Base-by-base conservation (phyloP, 64 coral and sea anemone species). In the Pachyseris speciosa region DNA sequence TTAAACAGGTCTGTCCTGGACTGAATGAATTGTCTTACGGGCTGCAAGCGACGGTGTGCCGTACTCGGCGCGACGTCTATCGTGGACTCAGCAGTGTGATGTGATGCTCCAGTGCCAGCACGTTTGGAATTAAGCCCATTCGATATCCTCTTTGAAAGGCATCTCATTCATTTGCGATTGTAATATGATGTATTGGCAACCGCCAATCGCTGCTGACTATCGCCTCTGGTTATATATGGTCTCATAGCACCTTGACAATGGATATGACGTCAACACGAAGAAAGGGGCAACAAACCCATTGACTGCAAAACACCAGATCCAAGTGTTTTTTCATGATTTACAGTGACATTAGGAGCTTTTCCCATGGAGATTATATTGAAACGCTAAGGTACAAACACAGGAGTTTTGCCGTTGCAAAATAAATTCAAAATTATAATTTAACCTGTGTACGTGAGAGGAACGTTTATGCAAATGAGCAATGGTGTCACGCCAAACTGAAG, bases 111-210 rank as follows among this genome's bases (percentile, higher is more conserved):
- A 61, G 30, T 81, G 77, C 17, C 19, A 63, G 77, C 77, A 81
- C 77, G 34, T 81, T 71, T 80, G 75, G 57, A 80, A 80, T 80
- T 80, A 80, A 80, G 75, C 44, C 53, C 77, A 81, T 81, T 81
- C 63, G 77, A 63, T 81, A 81, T 63, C 77, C 77, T 81, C 53
- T 60, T 81, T 61, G 11, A 81, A 61, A 81, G 40, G 41, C 50
- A 81, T 38, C 55, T 63, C 52, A 81, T 61, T 58, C 51, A 63
- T 81, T 81, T 81, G 51, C 63, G 77, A 81, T 81, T 40, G 40
- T 37, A 81, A 61, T 81, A 63, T 81, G 77, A 60, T 81, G 51
- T 41, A 61, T 61, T 57, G 52, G 8, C 77, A 81, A 61, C 74
- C 45, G 28, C 52, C 77, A 81, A 64, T 81, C 51, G 77, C 41